phyloP scores from a whole-genome alignment of 37 sponge, comb jelly and placozoan genomes.

The Agelas oroides region DNA sequence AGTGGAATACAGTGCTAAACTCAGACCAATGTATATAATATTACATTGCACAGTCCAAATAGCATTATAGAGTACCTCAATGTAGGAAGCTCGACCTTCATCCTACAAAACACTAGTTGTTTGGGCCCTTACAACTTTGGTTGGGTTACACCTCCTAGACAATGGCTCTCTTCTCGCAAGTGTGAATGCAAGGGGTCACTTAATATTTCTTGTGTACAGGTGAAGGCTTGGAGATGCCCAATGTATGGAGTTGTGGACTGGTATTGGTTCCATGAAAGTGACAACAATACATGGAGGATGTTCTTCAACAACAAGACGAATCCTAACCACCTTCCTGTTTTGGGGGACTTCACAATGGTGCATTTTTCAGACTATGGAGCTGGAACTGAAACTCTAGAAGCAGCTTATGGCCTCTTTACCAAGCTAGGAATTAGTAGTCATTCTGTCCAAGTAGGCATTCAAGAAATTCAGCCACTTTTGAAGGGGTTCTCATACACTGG shows the following conservation, averaged over 20 bases:
- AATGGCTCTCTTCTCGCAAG: constrained; percentile 14
- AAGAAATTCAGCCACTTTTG: background rate
- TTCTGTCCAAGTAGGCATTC: background rate
- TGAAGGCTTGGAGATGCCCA: constrained; percentile 27
- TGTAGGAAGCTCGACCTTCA: background rate
- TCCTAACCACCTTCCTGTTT: constrained; percentile 30
- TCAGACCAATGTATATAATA: constrained; percentile 25
- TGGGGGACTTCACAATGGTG: constrained; percentile 38
- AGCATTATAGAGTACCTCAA: constrained; percentile 20
- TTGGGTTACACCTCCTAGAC: constrained; percentile 22
- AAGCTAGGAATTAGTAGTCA: no score
- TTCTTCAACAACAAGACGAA: constrained; percentile 40
- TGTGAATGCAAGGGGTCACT: constrained; percentile 34
- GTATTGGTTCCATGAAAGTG: constrained; percentile 25
- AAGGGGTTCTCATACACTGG: constrained; percentile 22
- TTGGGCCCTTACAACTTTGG: constrained; percentile 9
- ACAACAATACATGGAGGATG: constrained; percentile 38
- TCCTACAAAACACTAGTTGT: constrained; percentile 8
- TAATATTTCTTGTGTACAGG: constrained; percentile 3
- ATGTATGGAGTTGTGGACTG: constrained; percentile 13
- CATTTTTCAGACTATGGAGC: constrained; percentile 20
- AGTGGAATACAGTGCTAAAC: constrained; percentile 28
- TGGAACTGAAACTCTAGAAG: no score
- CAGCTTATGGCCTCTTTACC: no score
- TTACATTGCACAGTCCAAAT: background rate